phyloP scores from a whole-genome alignment of 2,888 invertebrate species.

The Stenodera caucasica region DNA sequence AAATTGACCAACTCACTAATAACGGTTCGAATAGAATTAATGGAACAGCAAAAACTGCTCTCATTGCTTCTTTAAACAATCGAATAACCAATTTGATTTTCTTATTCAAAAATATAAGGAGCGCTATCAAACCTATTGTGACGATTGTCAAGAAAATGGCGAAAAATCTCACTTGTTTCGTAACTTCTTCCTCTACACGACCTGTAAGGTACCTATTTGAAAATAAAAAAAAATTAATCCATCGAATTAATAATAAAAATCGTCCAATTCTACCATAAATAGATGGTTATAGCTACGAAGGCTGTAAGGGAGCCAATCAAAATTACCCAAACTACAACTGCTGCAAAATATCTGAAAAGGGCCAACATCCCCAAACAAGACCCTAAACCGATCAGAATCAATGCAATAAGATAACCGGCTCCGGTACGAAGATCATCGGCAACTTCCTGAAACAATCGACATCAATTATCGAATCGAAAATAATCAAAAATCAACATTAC shows the following conservation, averaged over 20 bases:
- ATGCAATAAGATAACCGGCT: background rate
- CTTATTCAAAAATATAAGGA: constrained; percentile 59
- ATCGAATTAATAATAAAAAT: constrained; percentile 6
- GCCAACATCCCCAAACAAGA: constrained; percentile 59
- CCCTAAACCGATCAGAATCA: constrained; percentile 47
- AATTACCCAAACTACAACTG: constrained; percentile 62
- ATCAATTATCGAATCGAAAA: background rate
- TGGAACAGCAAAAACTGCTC: constrained; percentile 60
- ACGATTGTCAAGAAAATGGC: constrained; percentile 31
- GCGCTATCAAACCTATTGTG: constrained; percentile 44
- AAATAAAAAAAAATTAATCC: background rate
- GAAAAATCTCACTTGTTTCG: background rate
- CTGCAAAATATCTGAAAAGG: constrained; percentile 60
- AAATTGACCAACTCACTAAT: constrained; percentile 50
- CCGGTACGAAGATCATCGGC: background rate
- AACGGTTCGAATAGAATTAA: constrained; percentile 59
- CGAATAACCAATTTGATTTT: constrained; percentile 59
- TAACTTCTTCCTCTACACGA: background rate
- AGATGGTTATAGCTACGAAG: constrained; percentile 59
- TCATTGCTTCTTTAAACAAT: constrained; percentile 62
- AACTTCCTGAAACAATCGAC: background rate
- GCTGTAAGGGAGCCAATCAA: constrained; percentile 57
- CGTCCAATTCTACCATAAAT: constrained; percentile 60
- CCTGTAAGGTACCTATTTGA: background rate
- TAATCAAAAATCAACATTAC: background rate